Base-by-base conservation (phyloP, 2,888 invertebrate species). In the Lumbricus terrestris region DNA sequence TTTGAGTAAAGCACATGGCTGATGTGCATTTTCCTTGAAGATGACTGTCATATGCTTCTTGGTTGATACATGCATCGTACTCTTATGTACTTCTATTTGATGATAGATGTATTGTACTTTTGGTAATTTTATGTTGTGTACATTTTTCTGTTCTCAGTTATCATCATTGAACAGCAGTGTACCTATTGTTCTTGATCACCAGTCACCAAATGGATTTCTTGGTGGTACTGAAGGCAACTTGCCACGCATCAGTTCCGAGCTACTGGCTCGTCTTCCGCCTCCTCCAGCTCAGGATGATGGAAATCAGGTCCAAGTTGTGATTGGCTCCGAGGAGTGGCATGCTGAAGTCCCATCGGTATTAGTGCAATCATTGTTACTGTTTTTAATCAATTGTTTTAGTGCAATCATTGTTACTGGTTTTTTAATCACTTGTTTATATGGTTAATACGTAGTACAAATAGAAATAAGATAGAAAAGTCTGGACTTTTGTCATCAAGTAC, bases 301-400 rank as follows among this genome's bases (percentile, higher is more conserved):
- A 33, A 90, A 90, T 13, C 47, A 40, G 35, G 88, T 88, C 33
- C 35, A 34, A 18, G 91, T 90, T 4, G 90, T 88, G 35, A 69
- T 91, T 18, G 92, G 90, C 11, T 90, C 90, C 5, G 92, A 92
- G 33, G 92, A 92, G 88, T 96, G 97, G 97, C 96, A 96, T 93
- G 94, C 95, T 93, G 96, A 96, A 94, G 96, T 96, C 93, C 96
- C 96, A 90, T 94, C 95, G 90, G 96, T 96, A 94, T 94, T 95
- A 94, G 85, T 85, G n/a, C 47, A 69, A 29, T 29, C n/a, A 69
- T 69, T n/a, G 29, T 69, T 69, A 69, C 15, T 15, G 15, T 40
- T 11, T 40, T 40, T 40, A 40, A n/a, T n/a, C n/a, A n/a, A n/a
- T n/a, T n/a, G n/a, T n/a, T n/a, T n/a, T 95, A 94, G 85, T 85